A percentile compares a stretch with the other conserved stretches of the same genome.
Evolutionary conservation across 2,888 invertebrate species (phyloP).

Genomic region (Xestia ashworthii): DNA sequence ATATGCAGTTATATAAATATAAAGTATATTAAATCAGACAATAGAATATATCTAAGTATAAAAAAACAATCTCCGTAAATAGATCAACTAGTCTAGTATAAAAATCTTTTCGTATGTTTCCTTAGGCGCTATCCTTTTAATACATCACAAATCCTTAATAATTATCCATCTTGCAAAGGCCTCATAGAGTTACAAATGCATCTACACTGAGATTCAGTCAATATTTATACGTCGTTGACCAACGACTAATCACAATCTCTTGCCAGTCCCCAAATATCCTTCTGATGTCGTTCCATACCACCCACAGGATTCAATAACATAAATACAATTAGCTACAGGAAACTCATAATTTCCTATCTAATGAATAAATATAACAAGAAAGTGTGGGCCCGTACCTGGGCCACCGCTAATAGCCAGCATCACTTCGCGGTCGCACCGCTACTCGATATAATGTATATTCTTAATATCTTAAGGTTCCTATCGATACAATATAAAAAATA

Average conservation of each 20-base stretch:
- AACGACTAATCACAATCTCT: conserved; percentile 91
- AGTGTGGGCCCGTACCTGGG: conserved; percentile 81
- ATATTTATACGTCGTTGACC: conserved; percentile 91
- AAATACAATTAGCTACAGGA: conserved; percentile 90
- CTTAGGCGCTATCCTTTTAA: conserved; percentile 91
- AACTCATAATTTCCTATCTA: conserved; percentile 90
- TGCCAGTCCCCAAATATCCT: conserved; percentile 88
- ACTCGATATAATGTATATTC: conserved; percentile 84
- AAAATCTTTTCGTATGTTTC: conserved; percentile 91
- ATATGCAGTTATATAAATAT: conserved; percentile 89
- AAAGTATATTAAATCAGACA: conserved; percentile 90
- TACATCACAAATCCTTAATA: conserved; percentile 91
- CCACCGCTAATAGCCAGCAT: conserved; percentile 87
- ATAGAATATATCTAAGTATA: conserved; percentile 91
- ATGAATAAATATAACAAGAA: conserved; percentile 90
- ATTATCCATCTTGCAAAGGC: conserved; percentile 91
- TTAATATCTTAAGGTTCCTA: conserved; percentile 88
- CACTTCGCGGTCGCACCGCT: conserved; percentile 90
- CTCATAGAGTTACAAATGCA: conserved; percentile 91
- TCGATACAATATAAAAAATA: conserved; percentile 90
- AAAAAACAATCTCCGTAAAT: conserved; percentile 91
- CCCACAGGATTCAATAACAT: conserved; percentile 88
- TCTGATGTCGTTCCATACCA: conserved; percentile 88
- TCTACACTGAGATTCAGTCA: conserved; percentile 91
- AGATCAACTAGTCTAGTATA: conserved; percentile 91